These are phyloP conservation scores for Leucophora obtusa DNA, from an alignment of 2,888 invertebrate genomes.

Conservation along the genomic window DNA sequence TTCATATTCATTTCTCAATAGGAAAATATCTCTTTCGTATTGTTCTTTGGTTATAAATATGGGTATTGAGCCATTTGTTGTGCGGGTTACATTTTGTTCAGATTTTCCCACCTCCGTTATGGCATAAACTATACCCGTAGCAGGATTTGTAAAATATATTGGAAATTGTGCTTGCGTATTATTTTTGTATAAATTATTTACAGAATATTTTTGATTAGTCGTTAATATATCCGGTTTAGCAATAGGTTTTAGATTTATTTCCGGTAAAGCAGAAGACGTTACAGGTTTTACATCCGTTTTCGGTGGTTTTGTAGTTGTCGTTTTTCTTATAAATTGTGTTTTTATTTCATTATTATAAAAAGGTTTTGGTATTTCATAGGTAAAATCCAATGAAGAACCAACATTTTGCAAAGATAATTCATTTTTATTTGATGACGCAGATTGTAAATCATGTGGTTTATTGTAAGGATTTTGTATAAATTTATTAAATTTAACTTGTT, in stretches of 20 bases:
- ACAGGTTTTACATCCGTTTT: neutral
- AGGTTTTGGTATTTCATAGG: slow-evolving; percentile 61
- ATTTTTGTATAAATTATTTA: slow-evolving; percentile 51
- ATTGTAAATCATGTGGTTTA: slow-evolving; percentile 20
- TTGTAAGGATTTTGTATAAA: neutral
- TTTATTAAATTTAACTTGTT: slow-evolving; percentile 17
- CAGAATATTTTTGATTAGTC: slow-evolving; percentile 18
- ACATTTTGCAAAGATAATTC: slow-evolving; percentile 30
- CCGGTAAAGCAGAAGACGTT: slow-evolving; percentile 3
- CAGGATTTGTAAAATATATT: slow-evolving; percentile 76
- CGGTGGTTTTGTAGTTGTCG: neutral
- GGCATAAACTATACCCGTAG: slow-evolving; percentile 75
- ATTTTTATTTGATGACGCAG: neutral
- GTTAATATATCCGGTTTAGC: slow-evolving; percentile 7
- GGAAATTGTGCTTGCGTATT: slow-evolving; percentile 68
- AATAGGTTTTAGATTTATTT: slow-evolving; percentile 44
- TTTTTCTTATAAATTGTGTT: neutral
- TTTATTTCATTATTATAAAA: neutral
- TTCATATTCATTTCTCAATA: slow-evolving; percentile 69
- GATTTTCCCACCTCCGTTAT: slow-evolving; percentile 73
- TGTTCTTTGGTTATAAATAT: slow-evolving; percentile 75
- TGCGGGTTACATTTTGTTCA: slow-evolving; percentile 18
- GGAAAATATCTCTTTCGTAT: slow-evolving; percentile 73
- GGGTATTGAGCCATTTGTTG: slow-evolving; percentile 67
- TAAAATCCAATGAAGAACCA: slow-evolving; percentile 67